phyloP scores from a whole-genome alignment of 2,113 vertebrate genomes.

The Polypterus senegalus region DNA sequence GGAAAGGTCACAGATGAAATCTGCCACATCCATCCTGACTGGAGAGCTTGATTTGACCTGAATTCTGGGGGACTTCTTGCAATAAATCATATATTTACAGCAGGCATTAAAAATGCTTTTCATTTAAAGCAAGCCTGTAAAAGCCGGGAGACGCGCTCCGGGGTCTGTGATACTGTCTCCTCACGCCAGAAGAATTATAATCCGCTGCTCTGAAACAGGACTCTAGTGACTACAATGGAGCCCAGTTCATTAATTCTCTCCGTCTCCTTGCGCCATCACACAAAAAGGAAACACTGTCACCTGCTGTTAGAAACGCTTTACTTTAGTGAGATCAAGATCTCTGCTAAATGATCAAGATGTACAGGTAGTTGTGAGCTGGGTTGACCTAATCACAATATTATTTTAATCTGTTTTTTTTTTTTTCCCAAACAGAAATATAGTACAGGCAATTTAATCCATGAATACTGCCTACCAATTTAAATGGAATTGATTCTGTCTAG shows the following conservation, averaged over 20 bases:
- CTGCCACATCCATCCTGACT: constrained; percentile 8
- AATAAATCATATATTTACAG: neutral
- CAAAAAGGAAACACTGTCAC: constrained; percentile 22
- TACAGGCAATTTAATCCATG: no score
- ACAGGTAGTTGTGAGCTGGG: no score
- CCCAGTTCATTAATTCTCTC: constrained; percentile 1
- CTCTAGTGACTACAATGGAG: neutral
- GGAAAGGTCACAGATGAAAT: constrained; percentile 21
- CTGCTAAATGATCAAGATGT: no score
- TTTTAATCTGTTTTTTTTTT: no score
- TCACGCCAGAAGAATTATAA: neutral
- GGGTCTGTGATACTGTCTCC: neutral
- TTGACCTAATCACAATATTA: no score
- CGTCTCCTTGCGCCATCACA: neutral
- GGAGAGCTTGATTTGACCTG: constrained; percentile 14
- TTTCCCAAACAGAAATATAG: no score
- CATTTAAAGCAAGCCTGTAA: neutral
- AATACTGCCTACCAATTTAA: no score
- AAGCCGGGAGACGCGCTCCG: neutral
- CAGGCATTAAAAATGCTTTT: neutral
- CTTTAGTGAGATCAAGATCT: constrained; percentile 1
- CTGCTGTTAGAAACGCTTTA: constrained; percentile 13
- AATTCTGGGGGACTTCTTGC: neutral
- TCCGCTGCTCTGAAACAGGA: neutral
- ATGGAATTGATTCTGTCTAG: no score